Percentiles rank a stretch among this genome's conserved stretches.
These are phyloP conservation scores for Lycodopsis pacificus DNA, from an alignment of 2,797 vertebrate species.

Conservation along the genomic window DNA sequence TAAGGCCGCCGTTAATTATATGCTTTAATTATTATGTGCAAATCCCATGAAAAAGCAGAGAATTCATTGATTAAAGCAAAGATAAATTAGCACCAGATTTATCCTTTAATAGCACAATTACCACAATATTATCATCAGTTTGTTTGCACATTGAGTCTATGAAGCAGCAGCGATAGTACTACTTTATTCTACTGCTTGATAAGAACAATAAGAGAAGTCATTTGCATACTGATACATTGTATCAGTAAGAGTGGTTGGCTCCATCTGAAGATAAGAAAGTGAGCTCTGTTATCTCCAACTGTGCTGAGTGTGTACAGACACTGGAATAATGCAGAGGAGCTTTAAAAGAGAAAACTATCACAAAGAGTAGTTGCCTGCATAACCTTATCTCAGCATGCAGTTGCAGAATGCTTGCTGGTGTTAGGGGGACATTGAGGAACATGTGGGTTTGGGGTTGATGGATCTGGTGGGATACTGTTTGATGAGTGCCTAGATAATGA, in stretches of 20 bases:
- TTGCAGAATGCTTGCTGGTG: constrained; percentile 1
- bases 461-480: background rate
- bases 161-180: background rate
- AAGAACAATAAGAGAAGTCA: background rate
- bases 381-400: constrained; percentile 3
- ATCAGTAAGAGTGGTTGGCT: constrained; percentile 20
- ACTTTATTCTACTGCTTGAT: background rate
- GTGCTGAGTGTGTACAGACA: constrained; percentile 15
- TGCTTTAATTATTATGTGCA: constrained; percentile 44
- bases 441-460: background rate
- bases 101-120: constrained; percentile 43
- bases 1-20: constrained; percentile 50
- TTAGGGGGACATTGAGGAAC: background rate
- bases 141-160: constrained; percentile 5
- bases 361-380: background rate
- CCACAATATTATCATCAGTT: constrained; percentile 11
- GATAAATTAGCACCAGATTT: constrained; percentile 31
- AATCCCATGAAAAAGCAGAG: constrained; percentile 19
- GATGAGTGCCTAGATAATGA: background rate
- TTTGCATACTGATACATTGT: background rate
- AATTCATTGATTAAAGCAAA: constrained; percentile 40
- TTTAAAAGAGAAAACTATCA: constrained; percentile 18
- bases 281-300: constrained; percentile 14
- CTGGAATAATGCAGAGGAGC: constrained; percentile 19
- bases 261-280: constrained; percentile 19